A percentile compares a stretch with the other conserved stretches of the same genome.
Evolutionary conservation across 2,888 invertebrate species (phyloP).

Genomic region (Nomada ferruginata): DNA sequence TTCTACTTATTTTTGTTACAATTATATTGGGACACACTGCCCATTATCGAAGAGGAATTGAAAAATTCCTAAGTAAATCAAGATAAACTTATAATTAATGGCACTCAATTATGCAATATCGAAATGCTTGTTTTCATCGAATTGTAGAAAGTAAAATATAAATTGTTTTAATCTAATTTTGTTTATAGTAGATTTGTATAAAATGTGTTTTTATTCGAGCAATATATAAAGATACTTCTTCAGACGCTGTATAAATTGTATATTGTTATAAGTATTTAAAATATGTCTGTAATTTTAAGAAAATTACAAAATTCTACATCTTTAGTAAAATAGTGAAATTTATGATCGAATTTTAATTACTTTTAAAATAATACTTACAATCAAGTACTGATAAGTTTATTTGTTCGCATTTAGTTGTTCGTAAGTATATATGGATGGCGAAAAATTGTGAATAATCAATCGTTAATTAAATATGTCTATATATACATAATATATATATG

Average conservation of each 20-base stretch:
- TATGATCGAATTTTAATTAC: conserved; percentile 3
- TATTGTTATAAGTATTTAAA: neutral
- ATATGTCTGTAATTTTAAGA: neutral
- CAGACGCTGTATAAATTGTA: neutral
- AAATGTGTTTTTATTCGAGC: neutral
- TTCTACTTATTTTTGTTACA: no score
- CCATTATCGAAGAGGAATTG: neutral
- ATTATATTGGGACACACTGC: neutral
- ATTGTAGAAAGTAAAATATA: conserved; percentile 6
- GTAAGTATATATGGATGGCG: neutral
- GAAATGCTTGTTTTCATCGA: neutral
- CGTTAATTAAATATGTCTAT: neutral
- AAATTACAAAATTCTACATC: neutral
- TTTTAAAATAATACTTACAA: conserved; percentile 23
- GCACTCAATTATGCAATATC: conserved; percentile 13
- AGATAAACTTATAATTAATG: conserved; percentile 5
- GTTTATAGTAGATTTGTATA: neutral
- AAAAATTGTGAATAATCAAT: conserved; percentile 18
- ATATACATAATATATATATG: no score
- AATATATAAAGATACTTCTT: neutral
- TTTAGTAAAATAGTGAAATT: conserved; percentile 2
- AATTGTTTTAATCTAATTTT: no score
- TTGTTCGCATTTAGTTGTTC: neutral
- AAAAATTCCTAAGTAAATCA: neutral
- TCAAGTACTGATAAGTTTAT: conserved; percentile 23